Percentiles rank a stretch among this genome's conserved stretches.
These are phyloP conservation scores for Conus betulinus DNA, from an alignment of 1,140 invertebrate genomes.

Conservation along the genomic window DNA sequence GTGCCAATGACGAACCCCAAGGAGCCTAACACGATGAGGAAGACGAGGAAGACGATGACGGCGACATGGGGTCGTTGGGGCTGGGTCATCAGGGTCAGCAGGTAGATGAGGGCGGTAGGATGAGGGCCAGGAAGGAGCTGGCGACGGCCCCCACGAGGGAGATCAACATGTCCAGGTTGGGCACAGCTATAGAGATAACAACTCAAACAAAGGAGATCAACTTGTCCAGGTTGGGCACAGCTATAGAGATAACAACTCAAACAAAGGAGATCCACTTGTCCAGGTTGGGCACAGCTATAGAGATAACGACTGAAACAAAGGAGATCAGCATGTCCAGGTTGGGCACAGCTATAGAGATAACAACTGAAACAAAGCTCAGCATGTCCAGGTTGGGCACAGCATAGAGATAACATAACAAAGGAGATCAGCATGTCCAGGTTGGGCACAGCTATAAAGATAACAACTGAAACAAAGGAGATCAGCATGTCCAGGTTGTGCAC, in stretches of 20 bases:
- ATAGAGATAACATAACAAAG: too few species aligned
- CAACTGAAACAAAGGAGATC: too few species aligned
- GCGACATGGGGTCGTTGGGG: slow-evolving; percentile 35
- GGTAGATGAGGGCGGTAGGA: slow-evolving; percentile 93
- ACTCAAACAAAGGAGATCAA: slow-evolving; percentile 77
- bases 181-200: slow-evolving; percentile 87
- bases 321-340: too few species aligned
- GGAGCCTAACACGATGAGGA: slow-evolving; percentile 93
- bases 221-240: too few species aligned
- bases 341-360: too few species aligned
- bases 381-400: slow-evolving; percentile 90
- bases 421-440: too few species aligned
- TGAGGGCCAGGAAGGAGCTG: slow-evolving; percentile 90
- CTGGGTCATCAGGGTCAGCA: slow-evolving; percentile 79
- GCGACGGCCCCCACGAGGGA: slow-evolving; percentile 93
- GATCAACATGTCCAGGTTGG: slow-evolving; percentile 91
- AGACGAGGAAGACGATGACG: slow-evolving; percentile 75
- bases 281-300: too few species aligned
- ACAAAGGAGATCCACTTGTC: too few species aligned
- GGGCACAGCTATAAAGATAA: too few species aligned
- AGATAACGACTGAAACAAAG: too few species aligned
- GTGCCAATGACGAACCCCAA: slow-evolving; percentile 79
- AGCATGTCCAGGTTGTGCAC: too few species aligned
- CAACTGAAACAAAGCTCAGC: slow-evolving; percentile 81
- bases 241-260: too few species aligned